Conservation (phyloP, 2,888 invertebrate species). For the Elysia crispata region DNA sequence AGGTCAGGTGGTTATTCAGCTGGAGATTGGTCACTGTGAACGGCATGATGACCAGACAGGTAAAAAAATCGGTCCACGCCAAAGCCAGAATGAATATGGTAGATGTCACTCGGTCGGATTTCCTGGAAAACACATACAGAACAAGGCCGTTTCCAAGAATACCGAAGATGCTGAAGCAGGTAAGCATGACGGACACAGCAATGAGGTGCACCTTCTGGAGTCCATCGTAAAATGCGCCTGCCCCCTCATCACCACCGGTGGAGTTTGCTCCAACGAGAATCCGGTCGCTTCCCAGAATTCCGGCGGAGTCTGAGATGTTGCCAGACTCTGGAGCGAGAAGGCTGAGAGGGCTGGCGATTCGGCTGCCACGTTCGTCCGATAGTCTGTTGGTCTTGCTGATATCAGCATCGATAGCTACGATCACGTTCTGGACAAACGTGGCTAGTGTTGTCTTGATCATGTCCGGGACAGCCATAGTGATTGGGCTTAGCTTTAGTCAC, state of each 20-base stretch:
- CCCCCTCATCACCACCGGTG: not conserved
- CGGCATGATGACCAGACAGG: constrained; percentile 56
- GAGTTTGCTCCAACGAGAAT: not conserved
- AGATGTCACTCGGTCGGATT: constrained; percentile 66
- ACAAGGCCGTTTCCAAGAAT: constrained; percentile 73
- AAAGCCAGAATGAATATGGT: constrained; percentile 65
- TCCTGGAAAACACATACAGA: constrained; percentile 70
- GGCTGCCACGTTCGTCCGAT: not conserved
- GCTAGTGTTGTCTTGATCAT: constrained; percentile 28
- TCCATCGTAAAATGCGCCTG: not conserved
- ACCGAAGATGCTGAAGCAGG: constrained; percentile 69
- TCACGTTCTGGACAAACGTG: constrained; percentile 29
- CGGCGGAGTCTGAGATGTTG: not conserved
- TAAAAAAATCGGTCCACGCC: constrained; percentile 56
- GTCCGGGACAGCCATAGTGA: constrained; percentile 15
- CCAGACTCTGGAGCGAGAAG: not conserved
- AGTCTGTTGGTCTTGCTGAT: not conserved
- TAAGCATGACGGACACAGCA: constrained; percentile 64
- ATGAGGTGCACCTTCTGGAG: constrained; percentile 33
- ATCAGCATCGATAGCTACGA: constrained; percentile 31
- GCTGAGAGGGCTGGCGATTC: not conserved
- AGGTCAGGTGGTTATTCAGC: constrained; percentile 56
- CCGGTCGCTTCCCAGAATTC: not conserved
- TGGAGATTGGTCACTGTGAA: constrained; percentile 48
- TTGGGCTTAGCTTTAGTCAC: too few relatives aligned